Conservation (phyloP, 2,888 invertebrate genomes). For the Nemapogon koenigi region DNA sequence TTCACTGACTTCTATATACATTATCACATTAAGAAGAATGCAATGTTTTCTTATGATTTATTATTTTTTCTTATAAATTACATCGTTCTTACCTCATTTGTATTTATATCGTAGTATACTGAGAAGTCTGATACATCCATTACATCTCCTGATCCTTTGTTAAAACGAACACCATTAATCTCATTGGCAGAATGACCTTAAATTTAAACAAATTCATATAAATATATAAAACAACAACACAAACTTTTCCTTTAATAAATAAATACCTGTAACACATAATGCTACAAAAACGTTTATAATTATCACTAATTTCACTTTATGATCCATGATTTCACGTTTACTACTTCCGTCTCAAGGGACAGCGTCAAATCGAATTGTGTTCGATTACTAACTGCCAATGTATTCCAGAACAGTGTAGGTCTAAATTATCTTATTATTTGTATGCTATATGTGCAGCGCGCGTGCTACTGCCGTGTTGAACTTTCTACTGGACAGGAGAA, state of each 20-base stretch:
- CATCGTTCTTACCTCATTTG: constrained; percentile 39
- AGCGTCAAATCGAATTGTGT: constrained; percentile 41
- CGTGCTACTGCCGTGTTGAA: constrained; percentile 45
- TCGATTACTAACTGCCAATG: constrained; percentile 5
- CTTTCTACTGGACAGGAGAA: constrained; percentile 55
- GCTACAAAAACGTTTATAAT: background rate
- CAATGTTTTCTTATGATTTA: too few relatives aligned
- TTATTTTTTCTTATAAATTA: background rate
- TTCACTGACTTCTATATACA: too few relatives aligned
- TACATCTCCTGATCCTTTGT: constrained; percentile 23
- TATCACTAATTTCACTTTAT: background rate
- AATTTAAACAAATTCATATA: background rate
- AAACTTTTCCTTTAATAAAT: too few relatives aligned
- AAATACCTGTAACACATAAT: background rate
- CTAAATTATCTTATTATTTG: constrained; percentile 44
- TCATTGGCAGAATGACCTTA: background rate
- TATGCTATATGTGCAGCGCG: constrained; percentile 51
- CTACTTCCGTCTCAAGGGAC: constrained; percentile 36
- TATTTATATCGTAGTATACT: constrained; percentile 47
- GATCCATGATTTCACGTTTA: background rate
- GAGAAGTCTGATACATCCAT: constrained; percentile 58
- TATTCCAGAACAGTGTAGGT: constrained; percentile 26
- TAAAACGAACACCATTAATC: background rate
- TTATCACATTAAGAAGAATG: too few relatives aligned
- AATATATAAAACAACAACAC: too few relatives aligned